These are phyloP conservation scores for Bovichtus variegatus DNA, from an alignment of 2,797 vertebrate species.

Conservation along the genomic window DNA sequence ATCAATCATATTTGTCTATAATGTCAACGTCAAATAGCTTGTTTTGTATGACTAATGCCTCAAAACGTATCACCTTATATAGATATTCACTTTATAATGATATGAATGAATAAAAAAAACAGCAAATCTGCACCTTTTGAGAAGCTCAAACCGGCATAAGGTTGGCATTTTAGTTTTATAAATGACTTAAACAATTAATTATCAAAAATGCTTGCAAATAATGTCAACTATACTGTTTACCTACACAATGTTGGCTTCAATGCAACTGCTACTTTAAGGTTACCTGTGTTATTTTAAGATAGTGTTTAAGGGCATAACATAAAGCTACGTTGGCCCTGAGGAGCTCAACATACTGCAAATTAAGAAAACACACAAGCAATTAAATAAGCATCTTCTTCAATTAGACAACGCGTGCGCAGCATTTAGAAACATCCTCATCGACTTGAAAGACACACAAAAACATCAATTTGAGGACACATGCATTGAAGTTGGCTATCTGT, in stretches of 20 bases:
- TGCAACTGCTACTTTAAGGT: background rate
- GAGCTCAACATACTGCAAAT: too few relatives aligned
- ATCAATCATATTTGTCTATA: conserved; percentile 3
- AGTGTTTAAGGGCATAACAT: background rate
- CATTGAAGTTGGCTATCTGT: too few relatives aligned
- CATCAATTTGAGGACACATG: too few relatives aligned
- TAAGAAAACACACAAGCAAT: too few relatives aligned
- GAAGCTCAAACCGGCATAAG: background rate
- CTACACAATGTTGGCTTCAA: background rate
- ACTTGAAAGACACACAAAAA: too few relatives aligned
- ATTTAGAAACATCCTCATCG: too few relatives aligned
- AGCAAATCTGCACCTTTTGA: background rate
- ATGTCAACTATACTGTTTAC: background rate
- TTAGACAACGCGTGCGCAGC: too few relatives aligned
- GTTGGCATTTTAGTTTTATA: background rate
- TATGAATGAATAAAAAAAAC: conserved; percentile 1
- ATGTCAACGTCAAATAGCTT: background rate
- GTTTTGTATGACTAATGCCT: background rate
- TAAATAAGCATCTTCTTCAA: too few relatives aligned
- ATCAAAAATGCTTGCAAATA: background rate
- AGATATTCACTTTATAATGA: background rate
- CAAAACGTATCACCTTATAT: background rate
- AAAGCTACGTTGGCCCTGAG: too few relatives aligned
- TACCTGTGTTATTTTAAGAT: background rate
- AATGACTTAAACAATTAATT: background rate